These are phyloP conservation scores for Neopipo cinnamomea DNA, from an alignment of 2,113 vertebrate species.

Conservation along the genomic window DNA sequence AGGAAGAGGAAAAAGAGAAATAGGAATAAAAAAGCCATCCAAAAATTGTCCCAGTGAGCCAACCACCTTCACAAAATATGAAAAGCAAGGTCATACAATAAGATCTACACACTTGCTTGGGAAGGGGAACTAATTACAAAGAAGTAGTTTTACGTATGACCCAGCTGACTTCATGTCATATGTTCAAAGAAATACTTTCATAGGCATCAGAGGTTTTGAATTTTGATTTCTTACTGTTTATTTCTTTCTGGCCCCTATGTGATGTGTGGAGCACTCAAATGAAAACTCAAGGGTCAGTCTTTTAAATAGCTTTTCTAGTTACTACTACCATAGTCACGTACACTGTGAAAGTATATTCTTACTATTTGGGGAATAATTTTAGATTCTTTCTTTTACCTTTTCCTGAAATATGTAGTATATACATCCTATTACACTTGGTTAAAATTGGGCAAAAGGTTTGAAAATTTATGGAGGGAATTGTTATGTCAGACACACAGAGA, in stretches of 20 bases:
- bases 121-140: neutral
- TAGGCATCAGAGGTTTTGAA: neutral
- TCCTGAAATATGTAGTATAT: neutral
- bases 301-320: neutral
- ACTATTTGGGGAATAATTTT: neutral
- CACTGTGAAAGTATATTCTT: neutral
- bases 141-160: neutral
- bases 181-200: neutral
- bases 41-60: neutral
- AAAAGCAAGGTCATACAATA: neutral
- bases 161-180: neutral
- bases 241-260: neutral
- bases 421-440: neutral
- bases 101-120: neutral
- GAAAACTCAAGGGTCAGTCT: neutral
- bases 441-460: neutral
- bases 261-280: neutral
- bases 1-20: neutral
- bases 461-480: neutral
- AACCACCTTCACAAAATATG: neutral
- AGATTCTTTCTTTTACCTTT: neutral
- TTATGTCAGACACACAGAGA: neutral
- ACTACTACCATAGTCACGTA: neutral
- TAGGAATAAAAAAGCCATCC: neutral
- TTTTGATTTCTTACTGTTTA: neutral